Evolutionary conservation across 2,888 invertebrate genomes (phyloP).

Genomic region (Noctua comes): DNA sequence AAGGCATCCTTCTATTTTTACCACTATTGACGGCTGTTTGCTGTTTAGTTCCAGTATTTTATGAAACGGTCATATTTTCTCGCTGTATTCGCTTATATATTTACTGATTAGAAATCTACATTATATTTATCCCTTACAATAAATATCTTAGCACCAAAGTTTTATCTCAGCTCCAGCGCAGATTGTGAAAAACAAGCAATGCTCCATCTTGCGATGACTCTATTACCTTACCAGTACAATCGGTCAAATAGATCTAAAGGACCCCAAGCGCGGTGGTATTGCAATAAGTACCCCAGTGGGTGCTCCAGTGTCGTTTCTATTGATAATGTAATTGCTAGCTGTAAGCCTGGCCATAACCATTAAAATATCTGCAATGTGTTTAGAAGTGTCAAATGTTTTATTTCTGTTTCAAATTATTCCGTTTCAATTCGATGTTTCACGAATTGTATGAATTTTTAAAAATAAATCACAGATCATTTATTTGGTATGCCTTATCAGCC

Average conservation of each 20-base stretch:
- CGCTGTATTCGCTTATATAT: background rate
- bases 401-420: too few relatives aligned
- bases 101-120: background rate
- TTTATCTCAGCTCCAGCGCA: conserved; percentile 9
- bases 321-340: conserved; percentile 9
- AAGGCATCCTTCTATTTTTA: background rate
- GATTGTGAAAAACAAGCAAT: conserved; percentile 26
- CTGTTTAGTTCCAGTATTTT: background rate
- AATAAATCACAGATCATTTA: too few relatives aligned
- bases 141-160: background rate
- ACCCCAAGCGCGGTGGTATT: conserved; percentile 19
- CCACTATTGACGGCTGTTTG: background rate
- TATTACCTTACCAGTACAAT: conserved; percentile 31
- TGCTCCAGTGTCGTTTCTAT: conserved; percentile 24
- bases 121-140: background rate
- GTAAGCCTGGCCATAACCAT: conserved; percentile 53
- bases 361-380: conserved; percentile 3
- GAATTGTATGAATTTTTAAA: too few relatives aligned
- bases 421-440: too few relatives aligned
- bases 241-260: background rate
- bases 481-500: too few relatives aligned
- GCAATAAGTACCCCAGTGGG: conserved; percentile 6
- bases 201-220: conserved; percentile 36
- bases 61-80: background rate
- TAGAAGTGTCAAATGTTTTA: too few relatives aligned